Conservation (phyloP, 2,113 vertebrate species). For the Motacilla tschutschensis region DNA sequence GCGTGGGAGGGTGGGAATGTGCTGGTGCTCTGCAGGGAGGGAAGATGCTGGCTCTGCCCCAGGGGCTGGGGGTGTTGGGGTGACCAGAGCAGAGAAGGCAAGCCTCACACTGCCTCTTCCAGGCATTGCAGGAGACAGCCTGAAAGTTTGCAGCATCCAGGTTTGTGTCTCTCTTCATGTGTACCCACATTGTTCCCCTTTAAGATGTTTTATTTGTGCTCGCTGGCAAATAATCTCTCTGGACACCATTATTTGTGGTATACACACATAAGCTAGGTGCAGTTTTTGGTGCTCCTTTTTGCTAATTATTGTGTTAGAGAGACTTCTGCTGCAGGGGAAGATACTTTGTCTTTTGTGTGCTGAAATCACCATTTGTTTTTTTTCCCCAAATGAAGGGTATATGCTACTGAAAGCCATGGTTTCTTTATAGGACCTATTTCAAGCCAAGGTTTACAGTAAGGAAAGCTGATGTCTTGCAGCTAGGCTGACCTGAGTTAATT, state of each 20-base stretch:
- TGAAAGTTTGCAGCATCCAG: background rate
- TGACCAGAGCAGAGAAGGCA: background rate
- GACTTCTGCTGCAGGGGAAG: background rate
- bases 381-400: background rate
- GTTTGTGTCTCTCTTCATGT: background rate
- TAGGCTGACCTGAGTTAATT: background rate
- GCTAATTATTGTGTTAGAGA: background rate
- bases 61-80: background rate
- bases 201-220: background rate
- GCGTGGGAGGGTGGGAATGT: background rate
- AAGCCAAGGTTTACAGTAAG: background rate
- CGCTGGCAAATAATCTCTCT: background rate
- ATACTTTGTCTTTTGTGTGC: background rate
- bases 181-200: background rate
- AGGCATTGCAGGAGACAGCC: background rate
- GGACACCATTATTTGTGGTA: background rate
- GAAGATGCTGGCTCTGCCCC: background rate
- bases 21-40: background rate
- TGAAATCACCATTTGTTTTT: background rate
- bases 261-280: rapidly evolving
- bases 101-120: background rate
- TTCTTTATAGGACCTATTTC: background rate
- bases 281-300: background rate
- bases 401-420: background rate
- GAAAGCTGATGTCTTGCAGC: background rate